These are phyloP conservation scores for Orthosia incerta DNA, from an alignment of 2,888 invertebrate species.

Conservation along the genomic window DNA sequence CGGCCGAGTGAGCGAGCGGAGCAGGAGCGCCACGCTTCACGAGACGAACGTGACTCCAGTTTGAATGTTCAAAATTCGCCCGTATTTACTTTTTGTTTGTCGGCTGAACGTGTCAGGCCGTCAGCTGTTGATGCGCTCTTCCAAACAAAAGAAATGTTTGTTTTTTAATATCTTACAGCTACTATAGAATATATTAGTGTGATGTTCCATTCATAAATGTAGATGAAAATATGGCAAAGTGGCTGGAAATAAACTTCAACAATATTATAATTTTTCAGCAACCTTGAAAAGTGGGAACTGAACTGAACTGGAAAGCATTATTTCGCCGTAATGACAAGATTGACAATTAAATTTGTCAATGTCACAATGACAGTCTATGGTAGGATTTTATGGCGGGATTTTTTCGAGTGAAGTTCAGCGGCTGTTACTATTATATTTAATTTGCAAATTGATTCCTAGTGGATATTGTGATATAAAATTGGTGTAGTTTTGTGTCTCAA, in stretches of 20 bases:
- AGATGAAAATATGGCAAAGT: constrained; percentile 2
- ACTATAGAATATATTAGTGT: not conserved
- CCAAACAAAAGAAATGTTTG: constrained; percentile 11
- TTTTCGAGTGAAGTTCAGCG: too few relatives aligned
- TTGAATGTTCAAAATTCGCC: constrained; percentile 47
- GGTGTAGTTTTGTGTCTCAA: too few relatives aligned
- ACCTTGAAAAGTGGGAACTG: constrained; percentile 20
- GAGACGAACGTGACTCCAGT: constrained; percentile 42
- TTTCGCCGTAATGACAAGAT: constrained; percentile 25
- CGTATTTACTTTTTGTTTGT: constrained; percentile 26
- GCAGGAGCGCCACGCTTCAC: constrained; percentile 35
- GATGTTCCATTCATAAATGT: constrained; percentile 37
- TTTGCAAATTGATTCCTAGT: too few relatives aligned
- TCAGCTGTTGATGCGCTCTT: constrained; percentile 54
- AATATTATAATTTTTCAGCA: constrained; percentile 17
- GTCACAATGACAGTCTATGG: constrained; percentile 4
- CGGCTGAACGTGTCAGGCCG: constrained; percentile 12
- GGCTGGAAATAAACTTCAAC: constrained; percentile 1
- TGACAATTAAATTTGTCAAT: constrained; percentile 10
- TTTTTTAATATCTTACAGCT: not conserved
- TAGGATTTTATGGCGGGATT: too few relatives aligned
- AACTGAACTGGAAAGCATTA: too few relatives aligned
- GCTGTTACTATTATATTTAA: too few relatives aligned
- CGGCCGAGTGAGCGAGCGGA: constrained; percentile 44
- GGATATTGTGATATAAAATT: too few relatives aligned